Conservation (phyloP, 2,113 vertebrate species). For the Proteles cristata region DNA sequence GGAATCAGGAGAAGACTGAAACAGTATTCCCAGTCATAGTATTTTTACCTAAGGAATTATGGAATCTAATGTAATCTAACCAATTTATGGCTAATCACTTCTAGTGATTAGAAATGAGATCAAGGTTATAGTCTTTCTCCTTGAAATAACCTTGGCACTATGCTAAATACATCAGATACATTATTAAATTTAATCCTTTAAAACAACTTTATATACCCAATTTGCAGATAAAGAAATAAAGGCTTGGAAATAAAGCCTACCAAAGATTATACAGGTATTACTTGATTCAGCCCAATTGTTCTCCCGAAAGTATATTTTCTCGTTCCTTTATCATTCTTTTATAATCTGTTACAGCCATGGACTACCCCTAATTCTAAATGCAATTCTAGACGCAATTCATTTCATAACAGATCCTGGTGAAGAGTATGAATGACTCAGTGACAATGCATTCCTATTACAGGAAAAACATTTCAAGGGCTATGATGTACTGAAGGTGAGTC, state of each 20-base stretch:
- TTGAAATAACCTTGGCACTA: background rate
- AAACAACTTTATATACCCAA: background rate
- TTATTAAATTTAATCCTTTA: background rate
- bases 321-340: background rate
- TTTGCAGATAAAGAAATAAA: background rate
- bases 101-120: background rate
- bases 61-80: background rate
- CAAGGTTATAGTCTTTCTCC: background rate
- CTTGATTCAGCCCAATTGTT: background rate
- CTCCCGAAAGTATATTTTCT: background rate
- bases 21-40: background rate
- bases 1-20: background rate
- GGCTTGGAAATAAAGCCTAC: background rate
- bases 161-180: background rate
- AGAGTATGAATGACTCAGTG: background rate
- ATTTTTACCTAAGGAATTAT: background rate
- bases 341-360: background rate
- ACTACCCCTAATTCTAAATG: background rate
- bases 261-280: background rate
- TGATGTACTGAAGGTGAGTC: conserved; percentile 53
- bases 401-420: background rate
- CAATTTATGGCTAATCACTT: background rate
- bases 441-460: background rate
- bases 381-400: background rate
- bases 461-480: background rate